These are phyloP conservation scores for Dasyornis broadbenti DNA, from an alignment of 2,113 vertebrate genomes.

Conservation along the genomic window DNA sequence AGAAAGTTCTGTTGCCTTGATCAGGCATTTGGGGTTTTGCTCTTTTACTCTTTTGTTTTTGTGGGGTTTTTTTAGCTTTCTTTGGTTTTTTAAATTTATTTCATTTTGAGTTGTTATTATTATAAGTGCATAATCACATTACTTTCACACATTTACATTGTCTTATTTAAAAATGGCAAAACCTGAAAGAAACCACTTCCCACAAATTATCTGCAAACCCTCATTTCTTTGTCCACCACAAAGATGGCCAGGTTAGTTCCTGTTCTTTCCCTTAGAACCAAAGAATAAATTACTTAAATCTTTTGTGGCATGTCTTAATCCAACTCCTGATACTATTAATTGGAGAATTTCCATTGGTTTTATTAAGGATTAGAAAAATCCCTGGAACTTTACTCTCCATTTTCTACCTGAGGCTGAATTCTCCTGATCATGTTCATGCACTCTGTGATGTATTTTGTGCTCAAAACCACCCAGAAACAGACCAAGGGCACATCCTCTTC, in stretches of 20 bases:
- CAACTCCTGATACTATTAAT: not conserved
- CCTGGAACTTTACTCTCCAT: not conserved
- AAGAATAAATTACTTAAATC: not conserved
- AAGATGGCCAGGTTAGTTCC: not conserved
- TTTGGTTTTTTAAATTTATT: not conserved
- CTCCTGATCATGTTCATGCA: not conserved
- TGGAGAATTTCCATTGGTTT: not conserved
- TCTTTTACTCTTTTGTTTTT: not conserved
- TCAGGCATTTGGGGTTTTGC: not conserved
- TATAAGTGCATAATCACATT: not conserved
- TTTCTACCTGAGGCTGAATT: not conserved
- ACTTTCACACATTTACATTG: not conserved
- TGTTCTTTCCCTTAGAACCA: not conserved
- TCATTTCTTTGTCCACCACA: not conserved
- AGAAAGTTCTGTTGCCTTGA: not conserved
- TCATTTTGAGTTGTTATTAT: not conserved
- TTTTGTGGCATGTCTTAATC: not conserved
- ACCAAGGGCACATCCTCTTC: not conserved
- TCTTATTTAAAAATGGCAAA: not conserved
- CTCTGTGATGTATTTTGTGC: not conserved
- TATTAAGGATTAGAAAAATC: not conserved
- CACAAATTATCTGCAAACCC: not conserved
- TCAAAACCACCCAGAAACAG: not conserved
- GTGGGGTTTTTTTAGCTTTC: fast-evolving
- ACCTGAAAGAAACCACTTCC: not conserved